phyloP scores from a whole-genome alignment of 2,797 vertebrate genomes.

The Molossus alvarezi region DNA sequence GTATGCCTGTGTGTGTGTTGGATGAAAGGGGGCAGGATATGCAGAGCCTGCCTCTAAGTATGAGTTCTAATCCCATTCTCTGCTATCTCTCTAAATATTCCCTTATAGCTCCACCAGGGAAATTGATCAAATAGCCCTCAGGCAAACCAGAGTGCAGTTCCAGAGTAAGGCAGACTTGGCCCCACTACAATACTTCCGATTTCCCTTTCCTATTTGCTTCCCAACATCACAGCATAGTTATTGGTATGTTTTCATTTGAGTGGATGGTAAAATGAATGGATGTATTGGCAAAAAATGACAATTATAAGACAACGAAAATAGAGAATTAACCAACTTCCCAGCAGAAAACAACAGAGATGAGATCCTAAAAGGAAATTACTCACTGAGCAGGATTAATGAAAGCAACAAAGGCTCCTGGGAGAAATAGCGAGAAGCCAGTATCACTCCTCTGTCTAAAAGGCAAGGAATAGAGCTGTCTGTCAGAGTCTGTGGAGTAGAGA shows the following conservation, averaged over 20 bases:
- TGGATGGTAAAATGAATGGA: neutral
- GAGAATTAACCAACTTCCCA: neutral
- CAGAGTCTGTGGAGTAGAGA: neutral
- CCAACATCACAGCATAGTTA: neutral
- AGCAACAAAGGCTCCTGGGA: neutral
- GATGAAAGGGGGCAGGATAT: neutral
- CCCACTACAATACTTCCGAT: neutral
- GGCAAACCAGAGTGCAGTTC: neutral
- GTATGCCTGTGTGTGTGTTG: neutral
- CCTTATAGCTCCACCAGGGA: neutral
- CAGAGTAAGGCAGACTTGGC: neutral
- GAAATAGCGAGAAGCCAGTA: neutral
- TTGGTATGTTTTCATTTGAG: neutral
- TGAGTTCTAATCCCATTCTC: neutral
- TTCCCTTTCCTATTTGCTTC: neutral
- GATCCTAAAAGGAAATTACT: slow-evolving; percentile 57
- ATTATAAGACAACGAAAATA: neutral
- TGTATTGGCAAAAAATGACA: neutral
- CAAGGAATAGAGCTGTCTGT: neutral
- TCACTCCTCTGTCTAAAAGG: neutral
- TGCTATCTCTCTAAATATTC: neutral
- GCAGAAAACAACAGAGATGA: neutral
- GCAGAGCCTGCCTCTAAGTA: neutral
- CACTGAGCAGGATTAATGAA: neutral
- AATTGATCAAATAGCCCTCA: neutral